phyloP scores from a whole-genome alignment of 2,797 vertebrate species.

The Taeniopygia guttata region DNA sequence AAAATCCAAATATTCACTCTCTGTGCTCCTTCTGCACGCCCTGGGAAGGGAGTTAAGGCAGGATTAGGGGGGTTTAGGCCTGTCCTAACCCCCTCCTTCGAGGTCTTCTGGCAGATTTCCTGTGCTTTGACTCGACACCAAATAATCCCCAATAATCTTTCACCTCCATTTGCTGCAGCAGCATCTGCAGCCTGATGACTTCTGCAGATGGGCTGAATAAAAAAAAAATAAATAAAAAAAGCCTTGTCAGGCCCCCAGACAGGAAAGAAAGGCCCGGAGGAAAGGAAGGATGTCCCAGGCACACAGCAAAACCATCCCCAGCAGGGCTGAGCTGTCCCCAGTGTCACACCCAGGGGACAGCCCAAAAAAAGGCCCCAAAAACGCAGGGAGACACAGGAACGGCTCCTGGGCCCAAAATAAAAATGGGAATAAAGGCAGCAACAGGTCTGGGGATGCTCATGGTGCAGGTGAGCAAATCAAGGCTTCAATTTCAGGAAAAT shows the following conservation, averaged over 20 bases:
- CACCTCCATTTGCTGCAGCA: neutral
- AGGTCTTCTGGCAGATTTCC: slow-evolving; percentile 38
- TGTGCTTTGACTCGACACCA: neutral
- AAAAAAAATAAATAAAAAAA: too few relatives aligned
- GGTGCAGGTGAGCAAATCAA: rapidly evolving
- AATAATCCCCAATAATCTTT: neutral
- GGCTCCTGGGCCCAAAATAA: rapidly evolving
- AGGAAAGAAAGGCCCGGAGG: neutral
- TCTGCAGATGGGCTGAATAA: neutral
- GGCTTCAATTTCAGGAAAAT: neutral
- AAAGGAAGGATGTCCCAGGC: neutral
- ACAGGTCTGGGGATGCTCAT: neutral
- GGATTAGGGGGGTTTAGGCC: neutral
- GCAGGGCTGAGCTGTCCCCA: rapidly evolving
- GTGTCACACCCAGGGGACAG: rapidly evolving
- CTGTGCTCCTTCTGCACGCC: rapidly evolving
- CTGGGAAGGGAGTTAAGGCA: neutral
- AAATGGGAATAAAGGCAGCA: neutral
- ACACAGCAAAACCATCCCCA: rapidly evolving
- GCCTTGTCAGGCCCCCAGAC: neutral
- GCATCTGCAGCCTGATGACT: slow-evolving; percentile 41
- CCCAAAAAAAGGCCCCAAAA: neutral
- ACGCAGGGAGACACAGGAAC: neutral
- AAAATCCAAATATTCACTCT: neutral
- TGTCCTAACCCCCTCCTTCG: neutral